These are phyloP conservation scores for Drosophila albomicans DNA, from an alignment of 1,140 invertebrate genomes.

Conservation along the genomic window DNA sequence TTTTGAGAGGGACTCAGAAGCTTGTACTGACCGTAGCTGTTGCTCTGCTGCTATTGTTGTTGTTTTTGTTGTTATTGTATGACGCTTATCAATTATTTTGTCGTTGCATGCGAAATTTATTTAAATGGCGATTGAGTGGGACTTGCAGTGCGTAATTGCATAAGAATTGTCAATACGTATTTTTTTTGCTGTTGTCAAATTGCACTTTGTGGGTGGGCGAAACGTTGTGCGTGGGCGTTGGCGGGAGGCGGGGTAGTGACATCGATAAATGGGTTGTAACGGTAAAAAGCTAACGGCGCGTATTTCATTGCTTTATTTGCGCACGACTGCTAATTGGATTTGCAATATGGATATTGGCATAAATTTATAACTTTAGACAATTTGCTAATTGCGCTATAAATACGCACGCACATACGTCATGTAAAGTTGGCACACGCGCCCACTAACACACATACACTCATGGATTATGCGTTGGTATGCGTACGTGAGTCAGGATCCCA, in stretches of 20 bases:
- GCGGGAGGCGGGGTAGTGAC: not conserved
- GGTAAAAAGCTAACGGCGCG: constrained; percentile 34
- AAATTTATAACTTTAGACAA: constrained; percentile 46
- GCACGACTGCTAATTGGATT: constrained; percentile 63
- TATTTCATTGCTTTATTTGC: constrained; percentile 54
- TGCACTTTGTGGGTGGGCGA: constrained; percentile 27
- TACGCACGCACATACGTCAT: constrained; percentile 3
- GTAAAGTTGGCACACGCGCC: not conserved
- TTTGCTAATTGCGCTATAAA: constrained; percentile 23
- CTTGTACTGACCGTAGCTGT: constrained; percentile 29
- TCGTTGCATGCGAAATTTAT: constrained; percentile 63
- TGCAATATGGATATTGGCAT: constrained; percentile 53
- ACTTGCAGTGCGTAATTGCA: constrained; percentile 54
- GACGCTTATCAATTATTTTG: constrained; percentile 75
- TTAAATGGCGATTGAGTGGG: constrained; percentile 55
- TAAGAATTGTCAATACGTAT: constrained; percentile 62
- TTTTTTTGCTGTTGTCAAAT: constrained; percentile 17
- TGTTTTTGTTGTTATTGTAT: constrained; percentile 35
- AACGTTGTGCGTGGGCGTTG: constrained; percentile 2
- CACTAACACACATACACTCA: not conserved
- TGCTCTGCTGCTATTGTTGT: constrained; percentile 12
- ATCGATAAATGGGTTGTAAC: constrained; percentile 16
- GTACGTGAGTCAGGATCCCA: constrained; percentile 7
- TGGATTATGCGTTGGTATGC: not conserved
- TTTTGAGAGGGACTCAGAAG: not conserved